Percentiles rank a stretch among this genome's conserved stretches.
Conservation (phyloP, 2,888 invertebrate species). For the Lagria hirta region DNA sequence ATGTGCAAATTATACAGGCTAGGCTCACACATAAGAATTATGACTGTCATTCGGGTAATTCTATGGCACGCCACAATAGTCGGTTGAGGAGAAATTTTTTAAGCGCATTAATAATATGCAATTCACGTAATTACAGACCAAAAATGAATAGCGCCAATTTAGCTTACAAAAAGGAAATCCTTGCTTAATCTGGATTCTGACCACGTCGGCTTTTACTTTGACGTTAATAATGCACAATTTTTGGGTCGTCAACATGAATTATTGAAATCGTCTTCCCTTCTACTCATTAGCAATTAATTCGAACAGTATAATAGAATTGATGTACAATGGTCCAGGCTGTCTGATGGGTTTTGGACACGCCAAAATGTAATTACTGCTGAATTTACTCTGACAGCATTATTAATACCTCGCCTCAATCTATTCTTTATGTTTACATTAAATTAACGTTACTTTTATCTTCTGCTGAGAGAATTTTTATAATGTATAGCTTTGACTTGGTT, state of each 20-base stretch:
- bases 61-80: constrained; percentile 43
- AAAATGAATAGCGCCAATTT: constrained; percentile 46
- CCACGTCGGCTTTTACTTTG: constrained; percentile 8
- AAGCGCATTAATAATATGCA: constrained; percentile 45
- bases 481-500: constrained; percentile 17
- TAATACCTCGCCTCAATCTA: constrained; percentile 41
- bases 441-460: constrained; percentile 35
- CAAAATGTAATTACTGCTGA: constrained; percentile 49
- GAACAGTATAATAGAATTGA: constrained; percentile 20
- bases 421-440: constrained; percentile 45
- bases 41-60: constrained; percentile 52
- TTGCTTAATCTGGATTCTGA: constrained; percentile 11
- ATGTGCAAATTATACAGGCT: constrained; percentile 51
- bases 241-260: constrained; percentile 15
- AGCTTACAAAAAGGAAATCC: constrained; percentile 25
- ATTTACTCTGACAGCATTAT: constrained; percentile 49
- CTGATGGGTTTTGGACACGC: constrained; percentile 47
- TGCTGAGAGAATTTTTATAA: constrained; percentile 9
- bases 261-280: constrained; percentile 12
- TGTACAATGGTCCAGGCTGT: constrained; percentile 32
- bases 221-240: constrained; percentile 19
- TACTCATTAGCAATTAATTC: constrained; percentile 24
- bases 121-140: constrained; percentile 47
- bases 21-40: constrained; percentile 52
- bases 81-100: constrained; percentile 23